Conservation (phyloP, 2,888 invertebrate species). For the Muscina levida region DNA sequence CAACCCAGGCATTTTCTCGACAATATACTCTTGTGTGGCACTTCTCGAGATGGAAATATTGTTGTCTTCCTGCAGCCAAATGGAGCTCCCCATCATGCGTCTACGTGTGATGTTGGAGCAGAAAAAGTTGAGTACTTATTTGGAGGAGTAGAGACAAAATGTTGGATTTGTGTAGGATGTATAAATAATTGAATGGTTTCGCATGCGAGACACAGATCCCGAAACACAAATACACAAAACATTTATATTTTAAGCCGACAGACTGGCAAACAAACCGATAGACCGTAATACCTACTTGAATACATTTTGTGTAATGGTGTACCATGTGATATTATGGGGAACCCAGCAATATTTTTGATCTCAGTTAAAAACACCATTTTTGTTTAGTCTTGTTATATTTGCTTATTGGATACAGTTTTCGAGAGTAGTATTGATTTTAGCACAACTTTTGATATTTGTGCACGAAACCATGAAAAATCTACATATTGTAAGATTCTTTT, state of each 20-base stretch:
- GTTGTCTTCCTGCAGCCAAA: background rate
- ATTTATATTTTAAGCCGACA: slow-evolving; percentile 9
- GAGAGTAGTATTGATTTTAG: no score
- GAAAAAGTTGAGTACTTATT: background rate
- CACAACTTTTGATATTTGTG: no score
- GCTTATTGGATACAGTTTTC: no score
- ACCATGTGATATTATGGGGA: background rate
- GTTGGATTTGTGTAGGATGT: slow-evolving; percentile 36
- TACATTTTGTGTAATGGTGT: background rate
- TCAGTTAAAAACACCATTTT: no score
- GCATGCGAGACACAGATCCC: slow-evolving; percentile 16
- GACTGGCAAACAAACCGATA: slow-evolving; percentile 40
- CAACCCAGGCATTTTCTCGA: background rate
- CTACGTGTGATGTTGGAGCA: no score
- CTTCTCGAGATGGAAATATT: slow-evolving; percentile 3
- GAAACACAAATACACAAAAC: slow-evolving; percentile 32
- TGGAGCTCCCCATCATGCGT: background rate
- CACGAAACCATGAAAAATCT: no score
- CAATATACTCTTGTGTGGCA: slow-evolving; percentile 7
- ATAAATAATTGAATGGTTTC: slow-evolving; percentile 57
- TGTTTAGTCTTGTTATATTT: no score
- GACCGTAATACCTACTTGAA: background rate
- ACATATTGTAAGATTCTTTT: no score
- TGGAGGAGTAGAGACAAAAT: slow-evolving; percentile 23
- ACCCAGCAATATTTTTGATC: background rate